Conservation (phyloP, 2,888 invertebrate genomes). For the Apomyelois bistriatella region DNA sequence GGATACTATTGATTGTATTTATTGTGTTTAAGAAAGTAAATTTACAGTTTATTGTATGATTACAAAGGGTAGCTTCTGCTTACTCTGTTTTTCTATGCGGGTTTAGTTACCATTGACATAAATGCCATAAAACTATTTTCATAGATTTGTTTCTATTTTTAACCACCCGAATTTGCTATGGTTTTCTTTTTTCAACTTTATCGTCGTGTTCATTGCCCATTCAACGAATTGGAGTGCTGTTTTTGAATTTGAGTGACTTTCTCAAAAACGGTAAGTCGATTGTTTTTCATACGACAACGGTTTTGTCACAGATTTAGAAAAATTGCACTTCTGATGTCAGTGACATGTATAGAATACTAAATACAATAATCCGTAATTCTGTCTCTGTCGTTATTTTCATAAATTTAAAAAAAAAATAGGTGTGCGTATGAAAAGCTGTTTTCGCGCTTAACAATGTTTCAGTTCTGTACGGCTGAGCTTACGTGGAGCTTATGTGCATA, state of each 20-base stretch:
- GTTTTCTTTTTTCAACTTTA: not conserved
- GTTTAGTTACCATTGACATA: constrained; percentile 39
- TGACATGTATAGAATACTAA: no score
- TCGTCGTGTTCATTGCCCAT: not conserved
- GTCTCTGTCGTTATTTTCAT: no score
- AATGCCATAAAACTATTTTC: not conserved
- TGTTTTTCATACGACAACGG: no score
- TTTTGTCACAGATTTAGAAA: no score
- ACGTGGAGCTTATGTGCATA: constrained; percentile 13
- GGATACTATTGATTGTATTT: constrained; percentile 53
- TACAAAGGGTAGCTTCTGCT: constrained; percentile 58
- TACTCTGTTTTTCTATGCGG: constrained; percentile 40
- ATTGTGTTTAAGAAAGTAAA: constrained; percentile 49
- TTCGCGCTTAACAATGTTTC: constrained; percentile 13
- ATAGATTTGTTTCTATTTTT: not conserved
- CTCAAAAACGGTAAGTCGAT: no score
- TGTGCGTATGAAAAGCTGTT: not conserved
- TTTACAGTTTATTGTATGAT: constrained; percentile 46
- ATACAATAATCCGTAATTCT: no score
- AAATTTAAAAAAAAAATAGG: no score
- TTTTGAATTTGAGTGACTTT: no score
- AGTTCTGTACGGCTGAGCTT: not conserved
- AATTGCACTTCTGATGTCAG: no score
- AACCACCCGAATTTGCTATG: not conserved
- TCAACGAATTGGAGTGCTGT: no score